Conservation (phyloP, 2,113 vertebrate genomes). For the Amia ocellicauda region DNA sequence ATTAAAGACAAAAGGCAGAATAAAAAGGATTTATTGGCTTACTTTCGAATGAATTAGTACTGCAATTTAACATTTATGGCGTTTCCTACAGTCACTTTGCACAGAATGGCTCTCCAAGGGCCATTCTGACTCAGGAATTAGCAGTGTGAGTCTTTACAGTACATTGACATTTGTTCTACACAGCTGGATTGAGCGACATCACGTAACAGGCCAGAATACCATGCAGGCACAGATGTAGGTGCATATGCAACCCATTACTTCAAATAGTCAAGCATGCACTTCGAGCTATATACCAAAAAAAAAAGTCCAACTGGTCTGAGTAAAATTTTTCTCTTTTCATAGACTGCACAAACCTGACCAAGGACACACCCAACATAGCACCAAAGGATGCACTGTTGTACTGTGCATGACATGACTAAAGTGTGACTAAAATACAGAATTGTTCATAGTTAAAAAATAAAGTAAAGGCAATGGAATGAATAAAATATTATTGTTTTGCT, state of each 20-base stretch:
- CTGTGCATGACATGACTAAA: too few species aligned
- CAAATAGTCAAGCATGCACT: too few species aligned
- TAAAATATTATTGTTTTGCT: too few species aligned
- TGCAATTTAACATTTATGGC: constrained; percentile 11
- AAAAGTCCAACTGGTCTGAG: too few species aligned
- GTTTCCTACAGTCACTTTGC: background rate
- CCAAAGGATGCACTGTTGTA: too few species aligned
- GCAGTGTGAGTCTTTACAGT: background rate
- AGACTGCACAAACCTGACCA: too few species aligned
- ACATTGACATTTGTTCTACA: constrained; percentile 12
- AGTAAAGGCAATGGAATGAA: too few species aligned
- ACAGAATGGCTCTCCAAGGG: background rate
- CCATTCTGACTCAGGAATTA: background rate
- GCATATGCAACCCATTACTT: too few species aligned
- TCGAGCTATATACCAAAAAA: constrained; percentile 9
- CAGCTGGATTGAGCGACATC: constrained; percentile 9
- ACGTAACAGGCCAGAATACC: constrained; percentile 4
- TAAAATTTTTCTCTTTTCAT: too few species aligned
- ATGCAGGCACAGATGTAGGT: background rate
- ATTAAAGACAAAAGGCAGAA: background rate
- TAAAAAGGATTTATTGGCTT: constrained; percentile 11
- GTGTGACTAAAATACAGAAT: too few species aligned
- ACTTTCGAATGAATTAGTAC: background rate
- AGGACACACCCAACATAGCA: too few species aligned
- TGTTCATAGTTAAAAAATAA: too few species aligned